These are phyloP conservation scores for Eucidaris tribuloides DNA, from an alignment of 35 echinoderm and acorn worm genomes.

Conservation along the genomic window DNA sequence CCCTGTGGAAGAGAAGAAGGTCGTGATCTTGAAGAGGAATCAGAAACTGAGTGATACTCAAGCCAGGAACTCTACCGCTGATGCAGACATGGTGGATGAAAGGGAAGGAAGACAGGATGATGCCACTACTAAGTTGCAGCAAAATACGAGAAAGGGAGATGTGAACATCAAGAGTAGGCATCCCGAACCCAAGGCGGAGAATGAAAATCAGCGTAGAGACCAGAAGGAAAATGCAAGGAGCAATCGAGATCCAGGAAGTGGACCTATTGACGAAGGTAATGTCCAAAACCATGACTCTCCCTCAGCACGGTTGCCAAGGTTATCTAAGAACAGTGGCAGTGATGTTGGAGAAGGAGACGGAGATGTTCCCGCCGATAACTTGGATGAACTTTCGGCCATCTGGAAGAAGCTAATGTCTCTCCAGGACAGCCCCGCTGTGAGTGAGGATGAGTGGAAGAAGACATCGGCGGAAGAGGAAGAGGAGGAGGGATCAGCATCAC, in stretches of 20 bases:
- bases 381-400: not conserved
- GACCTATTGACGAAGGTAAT: not conserved
- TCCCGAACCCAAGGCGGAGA: not conserved
- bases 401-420: constrained; percentile 5
- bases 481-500: not conserved
- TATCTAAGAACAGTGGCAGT: not conserved
- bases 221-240: not conserved
- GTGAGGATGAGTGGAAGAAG: not conserved
- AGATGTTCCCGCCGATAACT: not conserved
- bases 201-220: not conserved
- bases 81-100: not conserved
- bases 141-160: not conserved
- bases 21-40: not conserved
- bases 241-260: not conserved
- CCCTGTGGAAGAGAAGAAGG: not conserved
- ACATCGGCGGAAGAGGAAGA: not conserved
- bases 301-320: not conserved
- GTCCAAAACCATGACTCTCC: not conserved
- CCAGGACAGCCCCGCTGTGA: not conserved
- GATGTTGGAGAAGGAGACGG: not conserved
- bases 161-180: not conserved
- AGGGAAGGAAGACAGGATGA: not conserved
- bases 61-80: too few relatives aligned
- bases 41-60: not conserved
- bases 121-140: not conserved